phyloP scores from a whole-genome alignment of 2,113 vertebrate genomes.

The Odocoileus hemionus region DNA sequence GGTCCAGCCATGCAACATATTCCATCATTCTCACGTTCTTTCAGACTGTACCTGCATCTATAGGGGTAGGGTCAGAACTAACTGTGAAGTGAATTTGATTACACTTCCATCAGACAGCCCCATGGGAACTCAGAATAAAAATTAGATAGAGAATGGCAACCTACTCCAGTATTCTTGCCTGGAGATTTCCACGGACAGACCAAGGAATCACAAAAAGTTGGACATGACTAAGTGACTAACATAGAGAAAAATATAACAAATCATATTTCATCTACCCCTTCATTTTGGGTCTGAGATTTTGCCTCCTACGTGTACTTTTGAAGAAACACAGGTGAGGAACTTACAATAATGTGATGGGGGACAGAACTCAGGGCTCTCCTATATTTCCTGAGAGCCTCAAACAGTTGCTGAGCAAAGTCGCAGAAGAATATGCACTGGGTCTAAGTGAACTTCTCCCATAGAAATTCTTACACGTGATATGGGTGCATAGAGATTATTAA shows the following conservation, averaged over 20 bases:
- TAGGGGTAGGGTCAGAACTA: not conserved
- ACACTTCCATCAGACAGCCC: not conserved
- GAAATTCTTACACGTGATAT: not conserved
- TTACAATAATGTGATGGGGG: not conserved
- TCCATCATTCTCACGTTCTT: not conserved
- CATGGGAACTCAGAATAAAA: not conserved
- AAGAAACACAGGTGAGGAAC: not conserved
- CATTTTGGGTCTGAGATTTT: not conserved
- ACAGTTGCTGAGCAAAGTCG: not conserved
- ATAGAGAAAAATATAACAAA: not conserved
- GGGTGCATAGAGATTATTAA: not conserved
- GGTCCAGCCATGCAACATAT: rapidly evolving
- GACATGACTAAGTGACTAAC: not conserved
- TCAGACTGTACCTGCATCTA: not conserved
- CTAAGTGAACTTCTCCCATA: not conserved
- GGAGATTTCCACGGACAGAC: not conserved
- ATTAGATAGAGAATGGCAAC: not conserved
- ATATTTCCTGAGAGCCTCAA: not conserved
- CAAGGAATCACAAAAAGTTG: not conserved
- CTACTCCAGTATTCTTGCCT: not conserved
- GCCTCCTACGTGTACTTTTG: not conserved
- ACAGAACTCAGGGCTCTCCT: not conserved
- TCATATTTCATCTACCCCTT: not conserved
- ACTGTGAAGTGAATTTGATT: not conserved
- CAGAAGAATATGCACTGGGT: not conserved